Conservation (phyloP, 2,888 invertebrate genomes). For the Plemyria rubiginata region DNA sequence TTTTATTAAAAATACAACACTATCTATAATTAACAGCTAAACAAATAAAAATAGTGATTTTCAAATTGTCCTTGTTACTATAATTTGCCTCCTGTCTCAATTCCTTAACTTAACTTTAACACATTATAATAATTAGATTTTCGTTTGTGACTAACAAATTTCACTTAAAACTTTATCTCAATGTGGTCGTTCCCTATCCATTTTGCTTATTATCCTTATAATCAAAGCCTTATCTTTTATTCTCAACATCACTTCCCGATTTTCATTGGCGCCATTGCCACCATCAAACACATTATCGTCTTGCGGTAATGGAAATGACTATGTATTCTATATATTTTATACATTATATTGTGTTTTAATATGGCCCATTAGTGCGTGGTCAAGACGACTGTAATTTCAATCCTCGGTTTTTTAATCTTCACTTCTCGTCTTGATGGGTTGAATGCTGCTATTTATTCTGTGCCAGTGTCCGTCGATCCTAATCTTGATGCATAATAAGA, state of each 20-base stretch:
- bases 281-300: constrained; percentile 64
- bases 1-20: too few relatives aligned
- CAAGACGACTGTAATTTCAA: constrained; percentile 79
- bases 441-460: constrained; percentile 43
- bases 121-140: not conserved
- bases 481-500: constrained; percentile 81
- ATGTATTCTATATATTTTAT: constrained; percentile 3
- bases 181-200: constrained; percentile 3
- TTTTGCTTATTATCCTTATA: constrained; percentile 33
- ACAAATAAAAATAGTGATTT: too few relatives aligned
- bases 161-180: not conserved
- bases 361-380: constrained; percentile 76
- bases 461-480: constrained; percentile 76
- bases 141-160: not conserved
- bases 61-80: not conserved
- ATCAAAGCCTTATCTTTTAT: constrained; percentile 45
- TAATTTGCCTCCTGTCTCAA: not conserved
- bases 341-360: constrained; percentile 65
- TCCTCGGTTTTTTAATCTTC: constrained; percentile 72
- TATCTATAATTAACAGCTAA: too few relatives aligned
- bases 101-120: not conserved
- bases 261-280: constrained; percentile 56
- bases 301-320: constrained; percentile 71
- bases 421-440: constrained; percentile 75
- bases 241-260: constrained; percentile 49